phyloP scores from a whole-genome alignment of 2,113 vertebrate species.

The Carassius carassius region DNA sequence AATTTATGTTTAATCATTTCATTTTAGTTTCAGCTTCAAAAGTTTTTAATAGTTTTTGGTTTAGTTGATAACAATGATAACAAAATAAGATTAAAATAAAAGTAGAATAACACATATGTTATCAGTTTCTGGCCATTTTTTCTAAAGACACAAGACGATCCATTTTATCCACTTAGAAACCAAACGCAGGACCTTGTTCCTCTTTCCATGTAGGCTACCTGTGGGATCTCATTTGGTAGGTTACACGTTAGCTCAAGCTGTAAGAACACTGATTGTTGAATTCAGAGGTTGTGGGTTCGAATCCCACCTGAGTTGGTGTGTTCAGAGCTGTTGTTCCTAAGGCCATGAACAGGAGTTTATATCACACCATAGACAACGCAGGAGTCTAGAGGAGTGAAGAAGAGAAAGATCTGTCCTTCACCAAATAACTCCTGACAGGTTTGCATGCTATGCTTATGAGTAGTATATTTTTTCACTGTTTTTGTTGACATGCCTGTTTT shows the following conservation, averaged over 20 bases:
- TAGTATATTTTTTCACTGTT: too few species aligned
- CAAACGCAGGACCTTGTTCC: too few species aligned
- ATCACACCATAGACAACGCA: conserved; percentile 75
- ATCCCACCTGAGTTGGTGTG: conserved; percentile 67
- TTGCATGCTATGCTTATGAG: too few species aligned
- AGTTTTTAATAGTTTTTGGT: too few species aligned
- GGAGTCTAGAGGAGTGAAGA: conserved; percentile 44
- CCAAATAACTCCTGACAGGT: conserved; percentile 53
- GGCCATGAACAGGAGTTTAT: conserved; percentile 78
- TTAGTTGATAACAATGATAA: too few species aligned
- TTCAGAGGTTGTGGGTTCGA: conserved; percentile 59
- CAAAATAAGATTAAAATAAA: too few species aligned
- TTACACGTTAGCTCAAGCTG: not conserved
- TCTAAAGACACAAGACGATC: not conserved
- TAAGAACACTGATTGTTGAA: not conserved
- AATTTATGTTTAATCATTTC: too few species aligned
- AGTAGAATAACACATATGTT: too few species aligned
- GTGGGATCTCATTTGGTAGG: rapidly evolving
- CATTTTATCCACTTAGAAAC: not conserved
- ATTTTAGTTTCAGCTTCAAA: too few species aligned
- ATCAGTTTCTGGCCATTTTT: not conserved
- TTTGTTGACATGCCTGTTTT: not conserved
- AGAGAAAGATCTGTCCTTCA: conserved; percentile 22
- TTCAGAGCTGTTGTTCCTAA: conserved; percentile 76
- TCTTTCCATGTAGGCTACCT: too few species aligned